A percentile compares a stretch with the other conserved stretches of the same genome.
phyloP scores from a whole-genome alignment of 2,113 vertebrate species.

The Toxotes chatareus region DNA sequence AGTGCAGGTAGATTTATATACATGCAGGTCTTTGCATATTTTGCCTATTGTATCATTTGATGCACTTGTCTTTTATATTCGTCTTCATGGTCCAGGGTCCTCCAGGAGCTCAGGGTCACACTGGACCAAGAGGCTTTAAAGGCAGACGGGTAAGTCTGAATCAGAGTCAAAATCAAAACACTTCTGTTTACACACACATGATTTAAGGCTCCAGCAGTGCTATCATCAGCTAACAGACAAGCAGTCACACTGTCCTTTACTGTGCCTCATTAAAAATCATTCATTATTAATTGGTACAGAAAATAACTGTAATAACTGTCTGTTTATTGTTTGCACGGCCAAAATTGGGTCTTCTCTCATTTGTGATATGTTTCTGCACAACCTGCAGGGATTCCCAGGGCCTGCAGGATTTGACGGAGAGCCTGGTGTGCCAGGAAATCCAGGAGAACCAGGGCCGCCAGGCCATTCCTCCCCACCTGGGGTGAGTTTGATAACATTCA shows the following conservation, averaged over 20 bases:
- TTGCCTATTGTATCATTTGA: background rate
- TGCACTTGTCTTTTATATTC: background rate
- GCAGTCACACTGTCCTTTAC: too few species aligned
- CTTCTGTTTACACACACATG: too few species aligned
- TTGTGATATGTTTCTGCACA: background rate
- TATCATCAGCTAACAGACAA: too few species aligned
- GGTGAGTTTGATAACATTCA: slow-evolving; percentile 67
- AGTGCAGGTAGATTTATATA: too few species aligned
- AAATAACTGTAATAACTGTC: background rate
- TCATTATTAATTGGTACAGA: too few species aligned
- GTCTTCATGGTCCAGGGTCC: slow-evolving; percentile 86
- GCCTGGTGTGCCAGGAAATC: slow-evolving; percentile 94
- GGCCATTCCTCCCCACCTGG: slow-evolving; percentile 89
- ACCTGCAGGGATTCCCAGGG: slow-evolving; percentile 89
- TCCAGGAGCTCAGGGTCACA: slow-evolving; percentile 90
- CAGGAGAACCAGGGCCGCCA: slow-evolving; percentile 91
- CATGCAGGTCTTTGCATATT: too few species aligned
- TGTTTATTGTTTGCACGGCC: background rate
- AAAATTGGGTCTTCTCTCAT: background rate
- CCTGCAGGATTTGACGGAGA: slow-evolving; percentile 95
- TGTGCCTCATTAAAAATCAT: too few species aligned
- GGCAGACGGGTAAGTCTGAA: slow-evolving; percentile 87
- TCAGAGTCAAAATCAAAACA: too few species aligned
- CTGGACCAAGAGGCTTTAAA: slow-evolving; percentile 92
- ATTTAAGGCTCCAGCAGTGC: too few species aligned